Conservation (phyloP, 92 coral and sea anemone species). For the Epizoanthus rinbou region DNA sequence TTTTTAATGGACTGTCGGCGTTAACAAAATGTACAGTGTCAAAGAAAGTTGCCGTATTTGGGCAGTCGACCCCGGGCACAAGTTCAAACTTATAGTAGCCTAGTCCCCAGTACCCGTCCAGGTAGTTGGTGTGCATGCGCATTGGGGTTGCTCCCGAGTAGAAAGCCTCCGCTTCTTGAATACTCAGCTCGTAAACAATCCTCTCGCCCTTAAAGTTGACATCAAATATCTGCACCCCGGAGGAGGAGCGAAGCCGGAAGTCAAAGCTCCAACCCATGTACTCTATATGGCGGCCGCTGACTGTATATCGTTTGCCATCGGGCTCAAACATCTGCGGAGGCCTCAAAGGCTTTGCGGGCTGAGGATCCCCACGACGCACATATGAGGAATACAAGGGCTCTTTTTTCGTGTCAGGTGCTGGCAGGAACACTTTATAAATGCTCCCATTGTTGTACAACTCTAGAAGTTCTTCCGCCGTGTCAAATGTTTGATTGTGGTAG, state of each 20-base stretch:
- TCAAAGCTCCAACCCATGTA: constrained; percentile 52
- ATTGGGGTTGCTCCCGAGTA: constrained; percentile 21
- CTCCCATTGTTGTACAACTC: constrained; percentile 52
- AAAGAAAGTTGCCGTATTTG: constrained; percentile 22
- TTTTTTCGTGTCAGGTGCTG: constrained; percentile 31
- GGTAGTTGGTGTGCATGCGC: background rate
- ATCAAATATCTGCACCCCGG: constrained; percentile 41
- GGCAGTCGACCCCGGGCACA: constrained; percentile 37
- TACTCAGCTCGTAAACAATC: constrained; percentile 28
- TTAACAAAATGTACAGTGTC: constrained; percentile 16
- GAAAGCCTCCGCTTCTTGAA: constrained; percentile 28
- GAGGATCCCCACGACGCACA: constrained; percentile 1
- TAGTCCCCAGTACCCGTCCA: constrained; percentile 23
- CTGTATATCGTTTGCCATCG: constrained; percentile 39
- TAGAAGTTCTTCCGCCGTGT: constrained; percentile 57
- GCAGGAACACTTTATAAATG: constrained; percentile 29
- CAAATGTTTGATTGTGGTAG: constrained; percentile 54
- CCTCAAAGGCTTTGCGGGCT: background rate
- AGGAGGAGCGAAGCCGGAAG: constrained; percentile 38
- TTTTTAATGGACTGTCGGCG: background rate
- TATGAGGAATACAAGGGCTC: background rate
- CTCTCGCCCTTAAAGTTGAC: constrained; percentile 16
- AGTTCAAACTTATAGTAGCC: constrained; percentile 14
- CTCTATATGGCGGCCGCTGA: constrained; percentile 18
- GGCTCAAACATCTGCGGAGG: constrained; percentile 38